These are phyloP conservation scores for Athetis lepigone DNA, from an alignment of 2,888 invertebrate species.

Conservation along the genomic window DNA sequence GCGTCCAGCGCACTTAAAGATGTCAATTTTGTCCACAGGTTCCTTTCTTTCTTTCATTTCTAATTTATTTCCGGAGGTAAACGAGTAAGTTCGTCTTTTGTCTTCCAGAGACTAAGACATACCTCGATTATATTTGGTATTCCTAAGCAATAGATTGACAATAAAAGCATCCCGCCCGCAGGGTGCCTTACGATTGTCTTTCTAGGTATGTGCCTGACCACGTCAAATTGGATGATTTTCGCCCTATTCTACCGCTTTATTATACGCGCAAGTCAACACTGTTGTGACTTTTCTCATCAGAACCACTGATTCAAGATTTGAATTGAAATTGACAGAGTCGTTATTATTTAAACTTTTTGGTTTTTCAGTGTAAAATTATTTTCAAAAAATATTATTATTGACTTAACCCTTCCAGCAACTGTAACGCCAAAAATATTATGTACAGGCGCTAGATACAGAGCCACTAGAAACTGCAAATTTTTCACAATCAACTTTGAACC, in stretches of 20 bases:
- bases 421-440: slow-evolving; percentile 13
- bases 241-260: not conserved
- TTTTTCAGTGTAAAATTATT: not conserved
- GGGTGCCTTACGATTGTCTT: slow-evolving; percentile 5
- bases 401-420: slow-evolving; percentile 9
- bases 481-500: no score
- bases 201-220: slow-evolving; percentile 30
- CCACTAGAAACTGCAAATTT: no score
- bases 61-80: no score
- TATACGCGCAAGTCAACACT: not conserved
- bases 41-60: not conserved
- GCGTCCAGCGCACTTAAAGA: not conserved
- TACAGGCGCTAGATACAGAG: no score
- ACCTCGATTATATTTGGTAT: no score
- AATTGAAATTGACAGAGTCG: no score
- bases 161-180: slow-evolving; percentile 29
- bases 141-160: no score
- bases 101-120: not conserved
- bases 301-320: no score
- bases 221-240: slow-evolving; percentile 1
- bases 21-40: not conserved
- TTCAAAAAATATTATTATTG: not conserved
- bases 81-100: not conserved
- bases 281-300: no score
- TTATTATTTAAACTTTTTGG: no score